phyloP scores from a whole-genome alignment of 2,888 invertebrate species.

The Epinotia demarniana region DNA sequence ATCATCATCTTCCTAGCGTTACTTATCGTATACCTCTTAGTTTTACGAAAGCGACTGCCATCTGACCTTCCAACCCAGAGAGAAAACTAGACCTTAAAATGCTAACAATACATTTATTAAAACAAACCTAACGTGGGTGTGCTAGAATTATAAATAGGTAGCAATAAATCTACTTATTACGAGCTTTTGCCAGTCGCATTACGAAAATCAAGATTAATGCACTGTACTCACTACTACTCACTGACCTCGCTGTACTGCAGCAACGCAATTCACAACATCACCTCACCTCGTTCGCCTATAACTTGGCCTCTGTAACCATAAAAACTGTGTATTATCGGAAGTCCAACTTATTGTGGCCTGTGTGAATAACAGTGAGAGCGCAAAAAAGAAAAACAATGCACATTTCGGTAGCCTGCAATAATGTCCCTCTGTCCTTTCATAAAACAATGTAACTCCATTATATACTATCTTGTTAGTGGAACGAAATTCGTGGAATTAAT shows the following conservation, averaged over 20 bases:
- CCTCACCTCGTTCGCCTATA: neutral
- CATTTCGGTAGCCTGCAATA: conserved; percentile 6
- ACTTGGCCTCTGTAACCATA: neutral
- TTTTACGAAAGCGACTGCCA: too few species aligned
- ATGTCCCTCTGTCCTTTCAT: conserved; percentile 14
- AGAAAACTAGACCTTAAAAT: neutral
- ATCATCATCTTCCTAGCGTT: too few species aligned
- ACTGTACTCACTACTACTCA: too few species aligned
- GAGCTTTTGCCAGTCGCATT: conserved; percentile 4
- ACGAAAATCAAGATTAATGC: conserved; percentile 25
- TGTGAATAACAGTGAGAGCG: neutral
- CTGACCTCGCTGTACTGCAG: conserved; percentile 3
- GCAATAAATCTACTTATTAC: conserved; percentile 22
- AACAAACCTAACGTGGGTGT: neutral
- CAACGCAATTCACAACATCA: neutral
- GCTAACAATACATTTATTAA: neutral
- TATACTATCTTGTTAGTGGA: neutral
- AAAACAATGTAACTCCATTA: conserved; percentile 1
- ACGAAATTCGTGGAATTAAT: conserved; percentile 31
- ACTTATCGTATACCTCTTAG: too few species aligned
- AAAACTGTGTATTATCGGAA: neutral
- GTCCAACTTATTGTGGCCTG: neutral
- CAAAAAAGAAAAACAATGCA: conserved; percentile 10
- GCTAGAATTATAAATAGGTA: neutral
- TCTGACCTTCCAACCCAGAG: neutral